Evolutionary conservation across 2,113 vertebrate species (phyloP), one percentile per base, ranked within the genome.

Genomic region (Syngnathus typhle): DNA sequence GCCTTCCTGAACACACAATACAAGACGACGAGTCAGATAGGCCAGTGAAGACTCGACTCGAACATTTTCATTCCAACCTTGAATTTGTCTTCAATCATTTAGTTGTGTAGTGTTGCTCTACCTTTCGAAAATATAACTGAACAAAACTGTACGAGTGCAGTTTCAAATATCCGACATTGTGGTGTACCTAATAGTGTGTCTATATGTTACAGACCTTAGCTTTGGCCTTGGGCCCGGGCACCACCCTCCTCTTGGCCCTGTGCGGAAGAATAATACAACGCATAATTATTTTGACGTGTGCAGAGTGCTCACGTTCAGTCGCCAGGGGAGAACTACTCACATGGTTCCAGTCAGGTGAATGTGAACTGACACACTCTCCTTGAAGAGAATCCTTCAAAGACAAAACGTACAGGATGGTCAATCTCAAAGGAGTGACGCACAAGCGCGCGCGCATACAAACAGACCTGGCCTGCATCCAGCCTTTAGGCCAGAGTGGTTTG

Each of bases 401-500:
- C 10, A 23, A 72, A 76, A 77, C 58, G 2, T 15, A 18, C 1
- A 2, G 15, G 18, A 4, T 61, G 4, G 37, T 9, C 10, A 41
- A 21, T 6, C n/a, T 39, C 41, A 13, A 12, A 43, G 13, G 41
- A 11, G 27, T 32, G 27, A 32, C 46, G 7, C 46, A 10, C 52
- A 19, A 21, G 11, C 9, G 41, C 41, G 41, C 41, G 41, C 10
- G 41, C 41, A 43, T 12, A 47, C 16, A 46, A 9, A 71, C 41
- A 68, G 21, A 84, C 97, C 96, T 96, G 88, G 94, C 92, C 88
- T 99, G 97, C 97, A 99, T 99, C 97, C 96, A 99, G 78, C 96
- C 97, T 84, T 98, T 99, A 77, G 97, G 97, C 97, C 97, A 99
- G 71, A 99, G 93, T 66, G 93, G 94, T 86, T 98, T 99, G 85